Percentiles rank a stretch among this genome's conserved stretches.
phyloP scores from a whole-genome alignment of 2,113 vertebrate species.

The Eclectus roratus region DNA sequence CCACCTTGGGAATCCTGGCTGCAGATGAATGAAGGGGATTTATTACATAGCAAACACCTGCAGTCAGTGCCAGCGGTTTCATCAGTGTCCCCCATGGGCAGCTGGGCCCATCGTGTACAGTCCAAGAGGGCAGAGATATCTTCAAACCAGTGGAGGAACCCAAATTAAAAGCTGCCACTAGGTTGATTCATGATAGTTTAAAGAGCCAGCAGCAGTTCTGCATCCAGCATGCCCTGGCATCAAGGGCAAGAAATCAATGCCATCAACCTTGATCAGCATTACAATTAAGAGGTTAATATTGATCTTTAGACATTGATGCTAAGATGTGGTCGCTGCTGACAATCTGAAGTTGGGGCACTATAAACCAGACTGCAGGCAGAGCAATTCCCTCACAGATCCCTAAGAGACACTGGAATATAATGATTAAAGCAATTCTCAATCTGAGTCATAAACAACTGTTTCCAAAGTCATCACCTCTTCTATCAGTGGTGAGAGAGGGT shows the following conservation, averaged over 20 bases:
- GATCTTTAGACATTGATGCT: not conserved
- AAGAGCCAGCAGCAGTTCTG: not conserved
- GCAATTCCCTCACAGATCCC: not conserved
- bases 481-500: not conserved
- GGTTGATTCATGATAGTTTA: not conserved
- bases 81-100: not conserved
- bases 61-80: not conserved
- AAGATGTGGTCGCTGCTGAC: not conserved
- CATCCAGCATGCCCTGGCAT: not conserved
- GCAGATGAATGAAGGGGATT: not conserved
- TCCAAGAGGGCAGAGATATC: not conserved
- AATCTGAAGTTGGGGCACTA: not conserved
- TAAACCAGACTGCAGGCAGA: not conserved
- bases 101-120: not conserved
- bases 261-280: not conserved
- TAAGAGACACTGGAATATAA: not conserved
- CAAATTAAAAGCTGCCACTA: not conserved
- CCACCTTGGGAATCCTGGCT: not conserved
- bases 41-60: not conserved
- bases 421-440: not conserved
- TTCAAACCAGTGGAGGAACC: not conserved
- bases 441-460: not conserved
- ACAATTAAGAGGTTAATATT: not conserved
- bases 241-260: conserved; percentile 2
- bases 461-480: not conserved